phyloP scores from a whole-genome alignment of 1,140 invertebrate species.

The Eulimnadia texana region DNA sequence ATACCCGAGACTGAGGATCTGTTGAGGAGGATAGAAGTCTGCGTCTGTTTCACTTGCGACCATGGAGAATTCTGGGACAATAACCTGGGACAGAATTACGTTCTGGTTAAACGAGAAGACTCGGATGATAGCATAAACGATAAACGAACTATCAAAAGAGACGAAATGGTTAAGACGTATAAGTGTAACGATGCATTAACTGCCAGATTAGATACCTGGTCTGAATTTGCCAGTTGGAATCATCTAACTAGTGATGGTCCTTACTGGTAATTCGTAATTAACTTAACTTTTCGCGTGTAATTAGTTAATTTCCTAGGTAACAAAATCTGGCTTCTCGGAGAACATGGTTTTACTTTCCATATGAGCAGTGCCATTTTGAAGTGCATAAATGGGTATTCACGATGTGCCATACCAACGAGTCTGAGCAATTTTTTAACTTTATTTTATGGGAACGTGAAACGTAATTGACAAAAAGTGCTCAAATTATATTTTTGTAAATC shows the following conservation, averaged over 20 bases:
- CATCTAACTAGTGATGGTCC: constrained; percentile 47
- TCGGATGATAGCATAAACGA: not conserved
- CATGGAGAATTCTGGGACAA: constrained; percentile 77
- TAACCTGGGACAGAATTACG: constrained; percentile 60
- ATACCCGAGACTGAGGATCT: constrained; percentile 43
- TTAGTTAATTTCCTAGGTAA: no score
- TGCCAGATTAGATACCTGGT: constrained; percentile 43
- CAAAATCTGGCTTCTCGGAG: no score
- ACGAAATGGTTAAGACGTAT: not conserved
- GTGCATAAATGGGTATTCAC: no score
- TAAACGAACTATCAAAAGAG: constrained; percentile 17
- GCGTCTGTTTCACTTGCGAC: constrained; percentile 61
- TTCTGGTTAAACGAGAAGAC: constrained; percentile 25
- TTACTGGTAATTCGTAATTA: constrained; percentile 66
- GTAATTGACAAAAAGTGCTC: no score
- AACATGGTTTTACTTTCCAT: no score
- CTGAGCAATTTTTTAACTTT: no score
- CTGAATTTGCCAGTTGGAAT: constrained; percentile 56
- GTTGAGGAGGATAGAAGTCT: constrained; percentile 64
- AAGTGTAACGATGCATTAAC: constrained; percentile 30
- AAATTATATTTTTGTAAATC: no score
- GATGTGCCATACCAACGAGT: no score
- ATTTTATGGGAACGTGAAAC: no score
- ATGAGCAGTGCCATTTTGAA: no score
- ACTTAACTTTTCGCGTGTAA: no score